Evolutionary conservation across 2,797 vertebrate species (phyloP), one percentile per base, ranked within the genome.

Genomic region (Notolabrus celidotus): DNA sequence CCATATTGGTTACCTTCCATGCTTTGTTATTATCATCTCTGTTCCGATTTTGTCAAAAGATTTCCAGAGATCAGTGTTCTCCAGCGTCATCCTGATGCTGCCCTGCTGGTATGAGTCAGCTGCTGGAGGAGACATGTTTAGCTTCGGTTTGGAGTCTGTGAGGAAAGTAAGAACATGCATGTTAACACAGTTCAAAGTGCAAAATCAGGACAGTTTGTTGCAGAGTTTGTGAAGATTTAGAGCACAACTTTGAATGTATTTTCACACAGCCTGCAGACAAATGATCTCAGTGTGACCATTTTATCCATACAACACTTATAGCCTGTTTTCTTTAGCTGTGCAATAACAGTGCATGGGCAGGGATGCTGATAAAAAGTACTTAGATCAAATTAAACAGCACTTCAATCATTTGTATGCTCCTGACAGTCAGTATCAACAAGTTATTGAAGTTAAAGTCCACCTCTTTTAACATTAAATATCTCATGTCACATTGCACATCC

Each of bases 1-100:
- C 17, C 7, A 20, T 20, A 5, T 14, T 2, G 10, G 3, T 91
- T 87, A 95, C 94, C 94, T 89, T 78, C 95, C 96, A 0, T 94
- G 93, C 51, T 95, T 96, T 62, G 94, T 95, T 80, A 96, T 96
- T 36, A 96, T 94, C 94, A 95, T 96, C 85, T 95, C 94, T 0
- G 94, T 95, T 22, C 94, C 95, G 3, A 90, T 86, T 61, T 80
- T 82, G 67, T 95, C 88, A 43, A 96, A 96, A 59, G 93, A 93
- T 77, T 90, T 93, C 95, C 95, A 95, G 59, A 96, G 94, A 19
- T 86, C 87, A 41, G 88, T 57, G 45, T 96, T 95, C 75, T 95
- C 93, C 3, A 96, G 90, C 11, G 88, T 93, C 81, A 92, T 86
- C 50, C 59, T 86, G 68, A 87, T 56, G 75, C 59, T 68, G 68